Evolutionary conservation across 2,888 invertebrate species (phyloP).

Genomic region (Psococerastis gibbosa): DNA sequence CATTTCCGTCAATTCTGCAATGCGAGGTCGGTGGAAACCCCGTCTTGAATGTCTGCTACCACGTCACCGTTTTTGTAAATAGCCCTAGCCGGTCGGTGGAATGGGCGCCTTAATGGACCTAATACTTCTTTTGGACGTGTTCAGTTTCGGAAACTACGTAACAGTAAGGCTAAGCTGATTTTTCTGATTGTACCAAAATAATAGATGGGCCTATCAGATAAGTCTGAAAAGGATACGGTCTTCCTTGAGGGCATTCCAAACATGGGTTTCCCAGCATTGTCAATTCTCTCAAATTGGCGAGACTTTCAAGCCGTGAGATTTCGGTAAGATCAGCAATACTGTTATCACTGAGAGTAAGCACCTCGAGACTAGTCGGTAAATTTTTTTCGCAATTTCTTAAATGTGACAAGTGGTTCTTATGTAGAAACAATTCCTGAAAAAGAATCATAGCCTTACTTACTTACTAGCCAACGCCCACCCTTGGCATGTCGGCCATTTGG

Average conservation of each 20-base stretch:
- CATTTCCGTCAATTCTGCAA: no score
- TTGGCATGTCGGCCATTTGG: no score
- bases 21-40: no score
- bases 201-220: not conserved
- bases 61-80: no score
- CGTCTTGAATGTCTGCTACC: no score
- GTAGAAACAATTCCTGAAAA: conserved; percentile 59
- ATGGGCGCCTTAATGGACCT: no score
- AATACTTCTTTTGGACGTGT: no score
- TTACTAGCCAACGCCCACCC: no score
- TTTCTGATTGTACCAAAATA: no score
- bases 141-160: no score
- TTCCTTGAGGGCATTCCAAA: conserved; percentile 54
- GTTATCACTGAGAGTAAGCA: conserved; percentile 63
- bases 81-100: no score
- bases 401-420: conserved; percentile 69
- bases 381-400: conserved; percentile 66
- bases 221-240: conserved; percentile 49
- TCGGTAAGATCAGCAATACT: conserved; percentile 70
- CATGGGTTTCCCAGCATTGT: conserved; percentile 79
- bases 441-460: conserved; percentile 14
- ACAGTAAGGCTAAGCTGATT: no score
- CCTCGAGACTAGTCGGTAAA: conserved; percentile 53
- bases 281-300: conserved; percentile 57
- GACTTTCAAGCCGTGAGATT: conserved; percentile 58